A percentile compares a stretch with the other conserved stretches of the same genome.
These are phyloP conservation scores for Cnemophilus loriae DNA, from an alignment of 2,113 vertebrate genomes.

Conservation along the genomic window DNA sequence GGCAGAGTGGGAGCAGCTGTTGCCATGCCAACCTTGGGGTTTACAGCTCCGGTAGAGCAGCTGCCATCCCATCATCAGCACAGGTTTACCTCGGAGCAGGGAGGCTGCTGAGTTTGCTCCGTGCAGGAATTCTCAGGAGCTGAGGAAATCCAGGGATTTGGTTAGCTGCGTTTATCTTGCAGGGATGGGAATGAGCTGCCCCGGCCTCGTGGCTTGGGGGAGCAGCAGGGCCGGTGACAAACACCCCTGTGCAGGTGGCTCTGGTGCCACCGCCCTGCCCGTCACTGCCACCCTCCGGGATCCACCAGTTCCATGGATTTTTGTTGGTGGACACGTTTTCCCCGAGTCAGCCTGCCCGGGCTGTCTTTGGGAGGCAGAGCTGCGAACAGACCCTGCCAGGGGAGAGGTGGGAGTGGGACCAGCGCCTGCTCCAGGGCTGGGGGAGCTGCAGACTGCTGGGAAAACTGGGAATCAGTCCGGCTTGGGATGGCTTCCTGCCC, in stretches of 20 bases:
- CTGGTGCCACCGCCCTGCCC: neutral
- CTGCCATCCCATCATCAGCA: too few relatives aligned
- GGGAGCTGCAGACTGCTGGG: neutral
- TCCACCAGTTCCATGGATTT: neutral
- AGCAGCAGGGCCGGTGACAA: neutral
- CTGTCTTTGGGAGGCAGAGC: neutral
- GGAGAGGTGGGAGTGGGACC: neutral
- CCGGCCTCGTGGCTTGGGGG: neutral
- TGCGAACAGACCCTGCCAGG: neutral
- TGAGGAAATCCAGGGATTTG: neutral
- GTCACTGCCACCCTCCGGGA: neutral
- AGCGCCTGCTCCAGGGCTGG: neutral
- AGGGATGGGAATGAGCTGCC: neutral
- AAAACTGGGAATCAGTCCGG: neutral
- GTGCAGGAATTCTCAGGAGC: neutral
- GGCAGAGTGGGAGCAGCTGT: too few relatives aligned
- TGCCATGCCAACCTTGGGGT: too few relatives aligned
- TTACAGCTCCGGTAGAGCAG: neutral
- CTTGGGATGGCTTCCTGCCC: neutral
- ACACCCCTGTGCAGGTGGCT: neutral
- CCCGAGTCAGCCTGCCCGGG: neutral
- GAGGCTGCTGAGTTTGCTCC: neutral
- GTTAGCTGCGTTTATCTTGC: accelerated
- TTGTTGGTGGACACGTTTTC: neutral
- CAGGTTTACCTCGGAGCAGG: neutral